Percentiles rank a stretch among this genome's conserved stretches.
Evolutionary conservation across 2,113 vertebrate genomes (phyloP).

Genomic region (Holacanthus passer): DNA sequence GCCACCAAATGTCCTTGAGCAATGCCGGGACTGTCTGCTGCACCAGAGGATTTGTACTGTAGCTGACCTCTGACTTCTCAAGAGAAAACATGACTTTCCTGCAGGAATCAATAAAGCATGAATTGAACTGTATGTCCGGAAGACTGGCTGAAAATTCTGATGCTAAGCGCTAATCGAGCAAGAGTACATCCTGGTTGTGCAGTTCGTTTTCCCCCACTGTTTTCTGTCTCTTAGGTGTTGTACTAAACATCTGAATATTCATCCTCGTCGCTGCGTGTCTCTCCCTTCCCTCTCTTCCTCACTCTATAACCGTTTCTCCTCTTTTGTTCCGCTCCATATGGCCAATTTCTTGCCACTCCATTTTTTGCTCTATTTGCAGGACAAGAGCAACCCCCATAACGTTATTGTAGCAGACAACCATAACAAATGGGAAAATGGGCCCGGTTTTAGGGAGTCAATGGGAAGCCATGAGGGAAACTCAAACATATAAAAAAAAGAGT

Average conservation of each 20-base stretch:
- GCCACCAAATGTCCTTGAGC: constrained; percentile 15
- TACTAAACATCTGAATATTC: constrained; percentile 12
- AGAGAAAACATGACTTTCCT: not conserved
- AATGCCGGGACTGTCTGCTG: not conserved
- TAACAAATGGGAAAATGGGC: constrained; percentile 71
- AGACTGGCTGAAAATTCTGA: constrained; percentile 7
- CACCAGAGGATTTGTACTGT: not conserved
- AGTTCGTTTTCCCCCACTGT: not conserved
- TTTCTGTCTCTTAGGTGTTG: not conserved
- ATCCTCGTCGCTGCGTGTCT: not conserved
- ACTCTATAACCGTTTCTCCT: constrained; percentile 15
- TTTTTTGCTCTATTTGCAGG: constrained; percentile 66
- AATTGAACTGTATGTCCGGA: not conserved
- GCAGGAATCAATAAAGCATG: constrained; percentile 25
- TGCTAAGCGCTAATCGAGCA: not conserved
- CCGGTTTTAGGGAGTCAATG: constrained; percentile 67
- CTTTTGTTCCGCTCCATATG: constrained; percentile 65
- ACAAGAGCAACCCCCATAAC: constrained; percentile 63
- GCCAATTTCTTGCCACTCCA: constrained; percentile 39
- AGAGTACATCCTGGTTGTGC: not conserved
- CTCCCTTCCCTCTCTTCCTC: not conserved
- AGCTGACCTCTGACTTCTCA: constrained; percentile 25
- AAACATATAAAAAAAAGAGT: constrained; percentile 37
- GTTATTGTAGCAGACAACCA: constrained; percentile 74
- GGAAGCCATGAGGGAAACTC: constrained; percentile 55